Base-by-base conservation (phyloP, 2,113 vertebrate genomes). In the Atrichornis clamosus region DNA sequence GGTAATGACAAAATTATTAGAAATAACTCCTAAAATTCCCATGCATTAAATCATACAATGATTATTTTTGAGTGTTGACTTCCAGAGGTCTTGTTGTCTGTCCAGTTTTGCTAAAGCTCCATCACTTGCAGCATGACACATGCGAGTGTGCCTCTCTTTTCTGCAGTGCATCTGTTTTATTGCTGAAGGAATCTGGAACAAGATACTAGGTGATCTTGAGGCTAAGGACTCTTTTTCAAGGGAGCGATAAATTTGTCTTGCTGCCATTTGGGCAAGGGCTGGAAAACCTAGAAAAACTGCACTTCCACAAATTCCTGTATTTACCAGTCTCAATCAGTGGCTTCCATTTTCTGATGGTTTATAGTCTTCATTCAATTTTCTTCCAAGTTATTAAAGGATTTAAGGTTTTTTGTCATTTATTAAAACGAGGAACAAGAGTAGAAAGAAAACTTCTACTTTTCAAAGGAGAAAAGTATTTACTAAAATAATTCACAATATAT, bases 391-490 rank as follows among this genome's bases (percentile, higher is more conserved):
- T 39, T n/a, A 69, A 69, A 53, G 8, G 10, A 53, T 47, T 69
- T 78, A 5, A 5, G 21, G 10, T 44, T 37, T 68, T 88, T 93
- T 64, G 77, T 90, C 67, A 65, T 85, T 63, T 91, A 60, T 87
- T 77, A 92, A 91, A 96, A 39, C 6, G n/a, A n/a, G n/a, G n/a
- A n/a, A n/a, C n/a, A n/a, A n/a, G n/a, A n/a, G n/a, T n/a, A n/a
- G n/a, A n/a, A n/a, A n/a, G n/a, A n/a, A n/a, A n/a, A n/a, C n/a
- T n/a, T n/a, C n/a, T n/a, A n/a, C n/a, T n/a, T n/a, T n/a, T n/a
- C n/a, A n/a, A n/a, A 79, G 58, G 90, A 41, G 21, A 94, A 95
- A 67, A 90, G n/a, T 65, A 94, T 91, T 87, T 96, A 62, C 30
- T 79, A 65, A 97, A 78, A 92, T 72, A 93, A 85, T 58, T 87